Evolutionary conservation across 2,888 invertebrate genomes (phyloP), one percentile per base, ranked within the genome.

Genomic region (Sarcophaga subvicina): DNA sequence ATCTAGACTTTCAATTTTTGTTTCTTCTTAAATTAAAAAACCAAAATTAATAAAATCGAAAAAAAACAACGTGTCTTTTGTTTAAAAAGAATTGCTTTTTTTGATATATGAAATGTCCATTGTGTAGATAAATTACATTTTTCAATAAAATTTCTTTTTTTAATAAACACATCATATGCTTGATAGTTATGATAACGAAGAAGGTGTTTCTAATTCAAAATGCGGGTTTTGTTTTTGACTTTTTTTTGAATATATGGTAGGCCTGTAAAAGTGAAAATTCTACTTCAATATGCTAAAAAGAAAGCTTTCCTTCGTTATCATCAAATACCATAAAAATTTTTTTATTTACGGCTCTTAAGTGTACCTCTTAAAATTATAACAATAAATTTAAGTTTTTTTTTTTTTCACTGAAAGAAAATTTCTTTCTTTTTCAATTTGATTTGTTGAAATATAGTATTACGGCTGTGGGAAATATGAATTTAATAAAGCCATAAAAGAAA

Each of bases 401-500:
- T 66, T 78, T 62, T 49, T 20, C 17, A 60, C 5, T 45, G 59
- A 17, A 83, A 17, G 37, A 27, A 37, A 37, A 37, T 8, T 37
- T 37, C 8, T 37, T 37, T 37, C 10, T 37, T 8, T 37, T 37
- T 37, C 37, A 37, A 37, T 37, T 37, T 37, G 37, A 37, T 37
- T 37, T 37, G 37, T 37, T 37, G 37, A 37, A 37, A 10, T 37
- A 37, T 8, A 37, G 2, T 12, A 22, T 27, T 12, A 54, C 45
- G 22, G 14, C 17, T 14, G 4, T 54, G 37, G 64, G 4, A 73
- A 72, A 83, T 73, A 37, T 63, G 5, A 67, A 59, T 59, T 70
- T 67, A 75, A 78, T 80, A 70, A n/a, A 81, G 60, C 14, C 69
- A 60, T 83, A 80, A 77, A 66, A 88, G 37, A 79, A 54, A 82